phyloP scores from a whole-genome alignment of 2,113 vertebrate genomes.

The Bubalus kerabau region DNA sequence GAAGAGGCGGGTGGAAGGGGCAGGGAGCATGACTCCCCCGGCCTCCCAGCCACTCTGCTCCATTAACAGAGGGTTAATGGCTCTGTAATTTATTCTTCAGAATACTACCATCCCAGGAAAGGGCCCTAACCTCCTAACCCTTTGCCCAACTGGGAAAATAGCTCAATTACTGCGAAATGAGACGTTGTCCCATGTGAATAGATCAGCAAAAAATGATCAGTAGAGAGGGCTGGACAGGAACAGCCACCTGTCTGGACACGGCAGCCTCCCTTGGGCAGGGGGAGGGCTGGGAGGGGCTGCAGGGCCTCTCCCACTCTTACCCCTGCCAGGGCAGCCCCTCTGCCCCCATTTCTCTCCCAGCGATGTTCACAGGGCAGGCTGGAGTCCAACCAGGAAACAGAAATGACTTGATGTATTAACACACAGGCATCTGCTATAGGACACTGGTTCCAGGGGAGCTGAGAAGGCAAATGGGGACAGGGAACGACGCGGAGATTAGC shows the following conservation, averaged over 20 bases:
- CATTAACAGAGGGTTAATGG: neutral
- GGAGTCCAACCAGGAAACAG: neutral
- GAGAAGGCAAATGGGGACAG: neutral
- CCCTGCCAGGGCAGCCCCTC: neutral
- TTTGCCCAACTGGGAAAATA: slow-evolving; percentile 27
- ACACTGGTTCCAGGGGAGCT: neutral
- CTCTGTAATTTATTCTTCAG: neutral
- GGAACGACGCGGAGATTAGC: neutral
- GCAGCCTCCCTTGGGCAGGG: neutral
- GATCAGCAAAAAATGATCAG: neutral
- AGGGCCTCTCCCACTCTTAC: neutral
- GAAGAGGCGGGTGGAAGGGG: neutral
- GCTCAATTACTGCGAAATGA: neutral
- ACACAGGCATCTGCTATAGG: neutral
- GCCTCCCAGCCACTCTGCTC: neutral
- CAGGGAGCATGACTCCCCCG: neutral
- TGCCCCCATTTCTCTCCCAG: neutral
- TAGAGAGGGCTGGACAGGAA: neutral
- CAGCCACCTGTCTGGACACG: neutral
- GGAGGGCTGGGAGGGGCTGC: neutral
- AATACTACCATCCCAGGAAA: neutral
- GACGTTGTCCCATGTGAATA: neutral
- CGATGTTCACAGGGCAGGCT: neutral
- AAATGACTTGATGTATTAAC: neutral
- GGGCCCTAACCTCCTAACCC: neutral